Base-by-base conservation (phyloP, 92 coral and sea anemone genomes). In the Blastomussa wellsi region DNA sequence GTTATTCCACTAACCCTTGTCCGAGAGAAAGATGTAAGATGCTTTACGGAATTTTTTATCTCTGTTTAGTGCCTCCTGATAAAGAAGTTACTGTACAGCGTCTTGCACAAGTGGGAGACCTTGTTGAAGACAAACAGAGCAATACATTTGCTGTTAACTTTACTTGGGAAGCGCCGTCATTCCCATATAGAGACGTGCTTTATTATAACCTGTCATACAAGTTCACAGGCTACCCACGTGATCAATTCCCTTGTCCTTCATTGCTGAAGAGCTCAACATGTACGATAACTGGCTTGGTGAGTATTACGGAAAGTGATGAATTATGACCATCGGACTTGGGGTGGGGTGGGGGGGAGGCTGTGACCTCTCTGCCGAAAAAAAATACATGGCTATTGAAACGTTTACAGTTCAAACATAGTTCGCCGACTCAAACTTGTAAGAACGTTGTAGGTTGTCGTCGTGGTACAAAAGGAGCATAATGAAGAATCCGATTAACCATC, bases 101-200 rank as follows among this genome's bases (percentile, higher is more conserved):
- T 15, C 68, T 85, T 5, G 24, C 0, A 7, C 35, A 0, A 6
- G 67, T 41, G 0, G 67, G 78, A n/a, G 19, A 20, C 7, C 37
- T 51, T 31, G 31, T 64, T 7, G 86, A 72, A 64, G 67, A 88
- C 44, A 20, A 48, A 72, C 76, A 14, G 26, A 81, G 33, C 74
- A 51, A 91, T 48, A 79, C 86, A 9, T 88, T 42, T 65, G 35
- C 79, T 0, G 69, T 85, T 14, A 47, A 67, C 6, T 29, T 88
- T 9, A 79, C 92, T 16, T 91, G 94, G 94, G 82, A 73, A 42
- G 78, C 87, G 28, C 94, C 94, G 2, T 28, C 70, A 35, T 91
- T 91, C 67, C 39, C 44, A 6, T 81, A 77, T 66, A 81, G 88
- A 26, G 24, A 62, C 15, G 47, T 86, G 28, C 55, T 53, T 17